Evolutionary conservation across 2,797 vertebrate genomes (phyloP), one percentile per base, ranked within the genome.

Genomic region (Amphiprion clarkii): DNA sequence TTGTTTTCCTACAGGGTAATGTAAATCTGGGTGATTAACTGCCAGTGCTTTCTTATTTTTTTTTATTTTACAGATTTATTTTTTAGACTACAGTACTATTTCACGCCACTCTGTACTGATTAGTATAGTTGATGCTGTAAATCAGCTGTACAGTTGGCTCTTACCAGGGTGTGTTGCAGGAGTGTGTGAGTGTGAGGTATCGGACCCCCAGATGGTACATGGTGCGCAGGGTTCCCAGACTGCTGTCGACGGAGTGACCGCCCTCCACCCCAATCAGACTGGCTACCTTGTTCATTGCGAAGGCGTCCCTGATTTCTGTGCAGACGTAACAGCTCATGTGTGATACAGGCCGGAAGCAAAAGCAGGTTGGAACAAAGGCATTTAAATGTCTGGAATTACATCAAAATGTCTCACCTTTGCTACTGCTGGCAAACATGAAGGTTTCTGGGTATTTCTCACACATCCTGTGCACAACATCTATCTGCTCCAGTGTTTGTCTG

Each of bases 91-190:
- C 9, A 39, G 36, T 39, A 39, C 36, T 10, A 39, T 12, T 39
- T 39, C 36, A 39, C 3, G 10, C 36, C 36, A 3, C 10, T 2
- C 36, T 39, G 36, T 39, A 39, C 10, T 39, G 36, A 39, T 12
- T 39, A 11, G 3, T 12, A 12, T 12, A 11, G 36, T 39, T 12
- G 36, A 39, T 11, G 36, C 36, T 3, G 11, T 10, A 12, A 11
- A 12, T 39, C 36, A 11, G 36, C 36, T 4, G 21, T 13, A 11
- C 5, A 49, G n/a, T 7, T 42, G n/a, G 27, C 23, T 54, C 92
- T 94, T 85, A 99, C 98, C 98, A 99, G 51, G 97, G 97, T 0
- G 97, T 98, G 93, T 97, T 99, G 89, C 98, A 99, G 92, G 93
- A 98, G 89, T 99, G 97, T n/a, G 97, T 97, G 52, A 99, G 95